Percentiles rank a stretch among this genome's conserved stretches.
Conservation (phyloP, 2,888 invertebrate genomes). For the Ferrisia virgata region DNA sequence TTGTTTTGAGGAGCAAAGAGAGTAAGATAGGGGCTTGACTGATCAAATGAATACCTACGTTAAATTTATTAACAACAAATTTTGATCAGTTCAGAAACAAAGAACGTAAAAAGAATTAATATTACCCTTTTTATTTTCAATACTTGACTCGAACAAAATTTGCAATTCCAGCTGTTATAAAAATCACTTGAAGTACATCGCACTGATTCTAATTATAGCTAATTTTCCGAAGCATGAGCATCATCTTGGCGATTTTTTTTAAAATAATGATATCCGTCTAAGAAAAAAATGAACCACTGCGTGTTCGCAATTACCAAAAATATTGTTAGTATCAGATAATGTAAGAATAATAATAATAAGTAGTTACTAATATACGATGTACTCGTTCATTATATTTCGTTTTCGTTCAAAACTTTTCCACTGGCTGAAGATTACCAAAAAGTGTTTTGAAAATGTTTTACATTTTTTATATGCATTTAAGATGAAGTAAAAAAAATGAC, state of each 20-base stretch:
- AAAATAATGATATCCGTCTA: not conserved
- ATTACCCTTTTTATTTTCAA: not conserved
- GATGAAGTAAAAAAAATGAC: not conserved
- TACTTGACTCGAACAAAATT: not conserved
- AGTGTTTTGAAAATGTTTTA: not conserved
- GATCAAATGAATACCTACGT: too few species aligned
- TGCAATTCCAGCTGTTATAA: too few species aligned
- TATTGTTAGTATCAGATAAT: not conserved
- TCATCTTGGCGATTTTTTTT: not conserved
- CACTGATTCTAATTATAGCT: not conserved
- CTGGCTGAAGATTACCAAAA: not conserved
- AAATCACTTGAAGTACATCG: not conserved
- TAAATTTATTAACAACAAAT: too few species aligned
- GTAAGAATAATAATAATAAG: not conserved
- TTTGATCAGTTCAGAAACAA: too few species aligned
- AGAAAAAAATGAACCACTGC: not conserved
- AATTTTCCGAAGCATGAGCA: not conserved
- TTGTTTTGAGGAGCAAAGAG: too few species aligned
- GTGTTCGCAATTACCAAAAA: not conserved
- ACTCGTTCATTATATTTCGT: not conserved
- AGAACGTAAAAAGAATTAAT: too few species aligned
- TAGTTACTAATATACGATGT: not conserved
- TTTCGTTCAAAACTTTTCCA: not conserved
- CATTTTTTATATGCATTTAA: not conserved
- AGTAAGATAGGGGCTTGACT: too few species aligned